Percentiles rank a stretch among this genome's conserved stretches.
phyloP scores from a whole-genome alignment of 2,113 vertebrate species.

The Dascyllus trimaculatus region DNA sequence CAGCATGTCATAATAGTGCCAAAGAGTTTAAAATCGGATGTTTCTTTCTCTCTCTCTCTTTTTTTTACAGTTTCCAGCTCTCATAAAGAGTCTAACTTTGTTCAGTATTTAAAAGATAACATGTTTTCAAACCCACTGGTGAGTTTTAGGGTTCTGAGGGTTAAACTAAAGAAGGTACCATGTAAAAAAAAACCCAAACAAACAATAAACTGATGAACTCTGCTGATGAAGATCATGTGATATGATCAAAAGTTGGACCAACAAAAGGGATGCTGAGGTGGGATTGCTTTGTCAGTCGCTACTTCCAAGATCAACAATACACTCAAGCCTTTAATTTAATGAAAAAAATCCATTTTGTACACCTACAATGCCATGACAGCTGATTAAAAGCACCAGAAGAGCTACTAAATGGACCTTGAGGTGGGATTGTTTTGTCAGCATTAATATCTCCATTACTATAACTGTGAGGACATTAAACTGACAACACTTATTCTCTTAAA shows the following conservation, averaged over 20 bases:
- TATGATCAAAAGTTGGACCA: not conserved
- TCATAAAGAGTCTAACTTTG: too few relatives aligned
- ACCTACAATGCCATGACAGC: not conserved
- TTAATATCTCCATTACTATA: conserved; percentile 10
- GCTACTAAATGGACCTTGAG: not conserved
- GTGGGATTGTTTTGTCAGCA: not conserved
- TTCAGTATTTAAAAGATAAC: too few relatives aligned
- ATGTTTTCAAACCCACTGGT: too few relatives aligned
- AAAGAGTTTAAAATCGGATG: too few relatives aligned
- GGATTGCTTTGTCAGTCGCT: not conserved
- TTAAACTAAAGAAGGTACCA: too few relatives aligned
- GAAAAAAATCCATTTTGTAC: not conserved
- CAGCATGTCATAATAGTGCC: too few relatives aligned
- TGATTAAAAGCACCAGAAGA: not conserved
- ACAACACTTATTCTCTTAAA: not conserved
- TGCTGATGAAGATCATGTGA: not conserved
- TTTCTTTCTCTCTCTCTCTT: too few relatives aligned
- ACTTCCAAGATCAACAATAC: conserved; percentile 7
- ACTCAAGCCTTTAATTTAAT: not conserved
- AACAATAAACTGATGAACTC: too few relatives aligned
- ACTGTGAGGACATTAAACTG: conserved; percentile 9
- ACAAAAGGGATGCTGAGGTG: not conserved
- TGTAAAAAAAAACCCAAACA: too few relatives aligned
- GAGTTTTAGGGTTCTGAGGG: too few relatives aligned
- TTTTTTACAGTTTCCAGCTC: too few relatives aligned